Percentiles rank a stretch among this genome's conserved stretches.
phyloP scores from a whole-genome alignment of 2,797 vertebrate genomes.

The Petrocephalus sullivani region DNA sequence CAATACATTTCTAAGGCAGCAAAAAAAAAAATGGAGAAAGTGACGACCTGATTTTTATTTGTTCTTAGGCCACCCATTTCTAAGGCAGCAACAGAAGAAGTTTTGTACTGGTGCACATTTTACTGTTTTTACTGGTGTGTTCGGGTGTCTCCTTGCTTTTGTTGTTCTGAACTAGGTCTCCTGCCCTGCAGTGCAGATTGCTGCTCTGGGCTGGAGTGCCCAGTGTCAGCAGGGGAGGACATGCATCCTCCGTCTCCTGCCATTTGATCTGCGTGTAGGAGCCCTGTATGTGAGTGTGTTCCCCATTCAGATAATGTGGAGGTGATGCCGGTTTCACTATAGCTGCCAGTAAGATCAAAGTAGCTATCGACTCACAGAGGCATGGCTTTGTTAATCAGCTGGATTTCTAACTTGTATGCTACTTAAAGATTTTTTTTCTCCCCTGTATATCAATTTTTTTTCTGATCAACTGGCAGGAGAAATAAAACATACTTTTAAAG shows the following conservation, averaged over 20 bases:
- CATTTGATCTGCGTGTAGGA: not conserved
- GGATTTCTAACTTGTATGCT: not conserved
- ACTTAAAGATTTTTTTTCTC: no score
- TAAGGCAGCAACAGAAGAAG: not conserved
- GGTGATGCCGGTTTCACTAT: not conserved
- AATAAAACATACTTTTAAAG: conserved; percentile 1
- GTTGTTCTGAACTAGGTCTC: not conserved
- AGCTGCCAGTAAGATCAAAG: not conserved
- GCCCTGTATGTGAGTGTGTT: not conserved
- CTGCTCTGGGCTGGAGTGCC: not conserved
- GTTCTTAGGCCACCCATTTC: not conserved
- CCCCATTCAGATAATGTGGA: not conserved
- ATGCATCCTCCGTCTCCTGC: not conserved
- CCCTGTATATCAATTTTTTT: not conserved
- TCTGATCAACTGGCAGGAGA: conserved; percentile 2
- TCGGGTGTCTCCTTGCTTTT: not conserved
- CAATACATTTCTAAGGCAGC: no score
- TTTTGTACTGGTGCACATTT: conserved; percentile 7
- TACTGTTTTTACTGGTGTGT: conserved; percentile 11
- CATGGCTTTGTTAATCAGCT: not conserved
- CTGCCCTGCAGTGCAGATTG: not conserved
- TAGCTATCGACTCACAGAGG: not conserved
- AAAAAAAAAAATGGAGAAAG: no score
- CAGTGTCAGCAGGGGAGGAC: not conserved
- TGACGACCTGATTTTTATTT: conserved; percentile 2